Evolutionary conservation across 2,888 invertebrate species (phyloP).

Genomic region (Sinelater perroti): DNA sequence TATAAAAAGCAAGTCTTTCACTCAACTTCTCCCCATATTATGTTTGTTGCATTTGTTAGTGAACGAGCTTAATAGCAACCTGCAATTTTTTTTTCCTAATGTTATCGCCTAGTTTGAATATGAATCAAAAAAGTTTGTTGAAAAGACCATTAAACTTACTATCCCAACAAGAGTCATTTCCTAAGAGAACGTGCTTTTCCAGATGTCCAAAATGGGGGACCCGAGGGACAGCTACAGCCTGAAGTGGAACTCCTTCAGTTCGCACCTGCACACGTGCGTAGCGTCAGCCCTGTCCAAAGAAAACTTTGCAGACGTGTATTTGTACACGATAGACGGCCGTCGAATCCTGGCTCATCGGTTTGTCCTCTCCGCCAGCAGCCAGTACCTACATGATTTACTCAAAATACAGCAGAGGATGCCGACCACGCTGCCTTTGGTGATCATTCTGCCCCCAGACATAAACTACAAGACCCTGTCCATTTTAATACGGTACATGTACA

Average conservation of each 20-base stretch:
- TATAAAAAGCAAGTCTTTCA: no score
- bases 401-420: conserved; percentile 56
- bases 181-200: no score
- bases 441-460: conserved; percentile 83
- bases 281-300: conserved; percentile 77
- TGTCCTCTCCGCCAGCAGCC: conserved; percentile 83
- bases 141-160: no score
- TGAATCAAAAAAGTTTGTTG: no score
- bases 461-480: conserved; percentile 82
- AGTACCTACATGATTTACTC: conserved; percentile 67
- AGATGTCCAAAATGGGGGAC: conserved; percentile 60
- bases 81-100: no score
- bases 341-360: conserved; percentile 87
- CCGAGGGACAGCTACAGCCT: conserved; percentile 82
- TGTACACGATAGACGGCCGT: conserved; percentile 80
- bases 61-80: no score
- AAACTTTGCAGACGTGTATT: conserved; percentile 82
- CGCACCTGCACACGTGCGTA: conserved; percentile 83
- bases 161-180: no score
- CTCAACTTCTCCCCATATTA: no score
- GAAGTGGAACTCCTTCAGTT: conserved; percentile 88
- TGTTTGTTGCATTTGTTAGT: no score
- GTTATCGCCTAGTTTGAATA: no score
- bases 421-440: conserved; percentile 64
- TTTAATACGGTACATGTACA: conserved; percentile 86